phyloP scores from a whole-genome alignment of 1,140 invertebrate species.

The Drosophila setifemur region DNA sequence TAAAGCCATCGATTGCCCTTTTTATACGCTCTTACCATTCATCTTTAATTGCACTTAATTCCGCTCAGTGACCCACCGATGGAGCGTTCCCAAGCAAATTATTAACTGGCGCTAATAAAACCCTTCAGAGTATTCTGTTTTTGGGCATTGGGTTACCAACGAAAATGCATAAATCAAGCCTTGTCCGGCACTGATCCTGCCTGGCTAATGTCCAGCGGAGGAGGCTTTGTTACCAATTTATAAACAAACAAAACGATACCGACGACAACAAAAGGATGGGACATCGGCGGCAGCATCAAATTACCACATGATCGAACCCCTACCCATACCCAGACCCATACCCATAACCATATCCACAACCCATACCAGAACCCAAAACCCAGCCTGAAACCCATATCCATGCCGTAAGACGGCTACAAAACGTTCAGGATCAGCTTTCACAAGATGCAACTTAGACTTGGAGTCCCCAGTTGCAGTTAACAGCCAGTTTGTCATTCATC shows the following conservation, averaged over 20 bases:
- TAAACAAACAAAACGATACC: constrained; percentile 67
- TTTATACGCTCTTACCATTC: constrained; percentile 7
- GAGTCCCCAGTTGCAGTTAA: constrained; percentile 66
- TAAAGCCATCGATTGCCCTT: too few relatives aligned
- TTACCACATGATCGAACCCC: constrained; percentile 56
- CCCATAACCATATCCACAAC: too few relatives aligned
- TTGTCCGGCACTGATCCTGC: constrained; percentile 35
- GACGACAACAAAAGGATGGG: constrained; percentile 38
- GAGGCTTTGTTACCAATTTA: constrained; percentile 54
- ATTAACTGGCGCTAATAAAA: constrained; percentile 54
- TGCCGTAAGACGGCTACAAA: constrained; percentile 57
- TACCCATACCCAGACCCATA: constrained; percentile 6
- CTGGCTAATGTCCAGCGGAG: constrained; percentile 48
- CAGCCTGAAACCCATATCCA: constrained; percentile 19
- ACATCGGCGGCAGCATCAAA: constrained; percentile 51
- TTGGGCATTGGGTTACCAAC: constrained; percentile 42
- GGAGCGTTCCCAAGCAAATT: constrained; percentile 24
- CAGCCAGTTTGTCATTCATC: constrained; percentile 55
- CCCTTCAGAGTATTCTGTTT: constrained; percentile 14
- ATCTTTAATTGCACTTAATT: neutral
- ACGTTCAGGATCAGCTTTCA: constrained; percentile 78
- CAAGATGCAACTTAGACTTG: constrained; percentile 69
- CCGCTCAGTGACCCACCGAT: neutral
- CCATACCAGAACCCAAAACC: constrained; percentile 7
- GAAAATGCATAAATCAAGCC: constrained; percentile 67